Evolutionary conservation across 2,888 invertebrate genomes (phyloP), one percentile per base, ranked within the genome.

Genomic region (Neocrepidodera transversa): DNA sequence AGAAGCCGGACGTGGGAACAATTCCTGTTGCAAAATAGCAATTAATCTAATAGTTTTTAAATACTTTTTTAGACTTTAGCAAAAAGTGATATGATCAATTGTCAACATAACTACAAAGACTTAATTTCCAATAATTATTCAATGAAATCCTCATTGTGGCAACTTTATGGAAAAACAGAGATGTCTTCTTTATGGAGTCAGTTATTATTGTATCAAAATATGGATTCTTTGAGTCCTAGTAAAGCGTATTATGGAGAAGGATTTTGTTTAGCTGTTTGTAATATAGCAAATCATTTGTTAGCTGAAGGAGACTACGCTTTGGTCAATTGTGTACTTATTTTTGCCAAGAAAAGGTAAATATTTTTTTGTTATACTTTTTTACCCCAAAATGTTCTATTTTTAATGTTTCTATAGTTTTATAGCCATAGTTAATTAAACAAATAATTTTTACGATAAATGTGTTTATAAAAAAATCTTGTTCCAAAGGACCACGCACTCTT

Each of bases 121-220:
- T 82, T 95, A 52, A 88, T 91, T 63, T 88, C 91, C 64, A 89
- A 90, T 64, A 91, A 91, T 16, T 85, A 91, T 68, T 88, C 91
- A 0, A 89, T 93, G 78, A 89, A 92, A 67, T 88, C 93, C 0
- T 91, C 92, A 0, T 81, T 96, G 7, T 95, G 95, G 95, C 85
- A 89, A 10, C 85, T 92, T 54, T 95, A 94, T 76, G 96, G 96
- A 0, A 91, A 93, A 78, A 87, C 89, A 1, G 91, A 93, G 77
- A 89, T 94, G 86, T 88, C 91, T 0, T 89, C 90, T 0, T 81
- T 95, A 28, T 89, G 87, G 76, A 87, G 91, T 48, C 94, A 95
- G 77, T 78, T 93, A 10, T 80, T 94, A 32, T 82, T 95, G 0
- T 87, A 90, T 68, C 83, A 92, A 14, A 91, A 92, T 74, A 87